These are phyloP conservation scores for Capromys pilorides DNA, from an alignment of 2,797 vertebrate genomes.

Conservation along the genomic window DNA sequence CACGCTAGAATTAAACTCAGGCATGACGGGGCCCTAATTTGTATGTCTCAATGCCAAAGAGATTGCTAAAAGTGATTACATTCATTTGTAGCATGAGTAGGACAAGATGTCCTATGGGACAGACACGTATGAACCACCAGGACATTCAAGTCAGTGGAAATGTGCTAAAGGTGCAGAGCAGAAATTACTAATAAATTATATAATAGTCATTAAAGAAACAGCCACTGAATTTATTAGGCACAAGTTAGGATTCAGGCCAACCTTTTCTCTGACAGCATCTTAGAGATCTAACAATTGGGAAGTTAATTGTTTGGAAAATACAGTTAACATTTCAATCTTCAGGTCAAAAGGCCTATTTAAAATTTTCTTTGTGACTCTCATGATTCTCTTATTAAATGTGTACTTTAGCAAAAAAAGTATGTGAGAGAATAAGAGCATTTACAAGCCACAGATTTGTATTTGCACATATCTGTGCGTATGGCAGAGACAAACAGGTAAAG, in stretches of 20 bases:
- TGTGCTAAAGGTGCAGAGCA: neutral
- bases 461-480: neutral
- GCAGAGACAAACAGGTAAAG: neutral
- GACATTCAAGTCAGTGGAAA: too few relatives aligned
- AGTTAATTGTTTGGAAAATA: slow-evolving; percentile 43
- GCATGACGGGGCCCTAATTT: neutral
- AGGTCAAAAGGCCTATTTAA: neutral
- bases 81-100: neutral
- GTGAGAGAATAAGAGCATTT: slow-evolving; percentile 20
- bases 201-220: slow-evolving; percentile 31
- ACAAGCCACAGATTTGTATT: neutral
- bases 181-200: slow-evolving; percentile 54
- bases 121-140: neutral
- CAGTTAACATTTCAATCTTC: neutral
- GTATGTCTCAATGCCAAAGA: neutral
- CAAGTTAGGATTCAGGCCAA: slow-evolving; percentile 20
- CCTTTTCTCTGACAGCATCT: slow-evolving; percentile 40
- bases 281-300: slow-evolving; percentile 6
- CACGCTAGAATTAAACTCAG: neutral
- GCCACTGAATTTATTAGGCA: neutral
- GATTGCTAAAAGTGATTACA: neutral
- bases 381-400: slow-evolving; percentile 18
- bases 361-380: slow-evolving; percentile 41
- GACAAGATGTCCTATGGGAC: neutral
- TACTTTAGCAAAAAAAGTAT: neutral